phyloP scores from a whole-genome alignment of 23 tunicate genomes.

The Oikopleura vanhoeffeni region DNA sequence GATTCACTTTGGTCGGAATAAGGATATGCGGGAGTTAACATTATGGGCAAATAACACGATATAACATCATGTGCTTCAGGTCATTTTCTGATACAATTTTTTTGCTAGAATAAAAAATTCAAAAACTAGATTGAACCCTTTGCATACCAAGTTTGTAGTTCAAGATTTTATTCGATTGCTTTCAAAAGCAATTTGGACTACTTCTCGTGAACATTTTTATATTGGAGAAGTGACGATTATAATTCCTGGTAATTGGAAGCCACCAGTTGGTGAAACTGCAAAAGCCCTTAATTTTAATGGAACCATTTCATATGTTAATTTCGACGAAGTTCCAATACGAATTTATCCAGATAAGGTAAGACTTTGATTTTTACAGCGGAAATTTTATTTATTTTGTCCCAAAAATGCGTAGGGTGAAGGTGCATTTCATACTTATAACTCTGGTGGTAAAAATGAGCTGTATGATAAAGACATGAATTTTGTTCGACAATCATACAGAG shows the following conservation, averaged over 20 bases:
- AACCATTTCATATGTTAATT: not conserved
- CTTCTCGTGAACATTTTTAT: slow-evolving; percentile 7
- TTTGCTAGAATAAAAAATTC: no score
- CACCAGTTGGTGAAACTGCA: not conserved
- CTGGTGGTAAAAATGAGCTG: no score
- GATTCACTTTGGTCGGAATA: no score
- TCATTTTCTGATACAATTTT: no score
- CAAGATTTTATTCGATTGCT: not conserved
- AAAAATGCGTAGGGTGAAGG: not conserved
- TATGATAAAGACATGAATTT: no score
- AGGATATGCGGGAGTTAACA: no score
- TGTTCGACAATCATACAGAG: no score
- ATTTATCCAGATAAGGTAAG: not conserved
- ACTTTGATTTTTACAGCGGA: not conserved
- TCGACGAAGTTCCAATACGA: slow-evolving; percentile 1
- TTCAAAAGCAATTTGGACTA: not conserved
- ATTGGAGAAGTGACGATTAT: not conserved
- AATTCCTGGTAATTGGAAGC: not conserved
- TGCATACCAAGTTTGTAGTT: no score
- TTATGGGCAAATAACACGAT: no score
- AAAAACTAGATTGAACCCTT: no score
- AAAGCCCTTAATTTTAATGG: not conserved
- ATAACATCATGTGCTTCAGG: no score
- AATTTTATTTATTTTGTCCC: not conserved
- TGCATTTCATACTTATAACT: not conserved